A percentile compares a stretch with the other conserved stretches of the same genome.
Evolutionary conservation across 2,113 vertebrate species (phyloP).

Genomic region (Andinoacara biseriatus): DNA sequence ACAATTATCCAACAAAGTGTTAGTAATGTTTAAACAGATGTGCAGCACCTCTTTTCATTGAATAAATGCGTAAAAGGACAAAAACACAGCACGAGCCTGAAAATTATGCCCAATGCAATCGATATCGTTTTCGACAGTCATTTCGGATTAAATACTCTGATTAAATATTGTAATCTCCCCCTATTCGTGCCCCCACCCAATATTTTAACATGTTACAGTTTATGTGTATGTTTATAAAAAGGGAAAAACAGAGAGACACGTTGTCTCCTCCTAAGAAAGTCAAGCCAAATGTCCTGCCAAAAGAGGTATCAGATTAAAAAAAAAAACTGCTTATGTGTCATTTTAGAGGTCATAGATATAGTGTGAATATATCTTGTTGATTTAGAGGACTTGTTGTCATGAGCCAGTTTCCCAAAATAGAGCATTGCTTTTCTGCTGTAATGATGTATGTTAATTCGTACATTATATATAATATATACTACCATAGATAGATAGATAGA

Average conservation of each 20-base stretch:
- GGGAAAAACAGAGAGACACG: not conserved
- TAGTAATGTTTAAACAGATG: not conserved
- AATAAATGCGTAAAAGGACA: not conserved
- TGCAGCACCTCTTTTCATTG: not conserved
- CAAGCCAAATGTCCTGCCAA: not conserved
- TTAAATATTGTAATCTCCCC: not conserved
- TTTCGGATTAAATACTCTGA: not conserved
- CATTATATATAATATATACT: not conserved
- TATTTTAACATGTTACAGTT: not conserved
- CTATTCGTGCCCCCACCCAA: not conserved
- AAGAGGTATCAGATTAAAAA: not conserved
- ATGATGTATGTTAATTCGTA: not conserved
- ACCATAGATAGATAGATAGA: not conserved
- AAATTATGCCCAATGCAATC: not conserved
- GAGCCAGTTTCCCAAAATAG: not conserved
- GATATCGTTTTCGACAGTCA: not conserved
- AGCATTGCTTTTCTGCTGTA: not conserved
- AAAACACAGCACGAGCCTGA: not conserved
- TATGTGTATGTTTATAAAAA: conserved; percentile 1
- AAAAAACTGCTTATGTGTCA: not conserved
- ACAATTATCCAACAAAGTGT: not conserved
- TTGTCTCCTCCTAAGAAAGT: not conserved
- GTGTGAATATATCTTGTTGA: not conserved
- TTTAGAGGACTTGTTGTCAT: not conserved
- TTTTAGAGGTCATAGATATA: not conserved